Conservation (phyloP, 1,140 invertebrate species). For the Campoletis sonorensis region DNA sequence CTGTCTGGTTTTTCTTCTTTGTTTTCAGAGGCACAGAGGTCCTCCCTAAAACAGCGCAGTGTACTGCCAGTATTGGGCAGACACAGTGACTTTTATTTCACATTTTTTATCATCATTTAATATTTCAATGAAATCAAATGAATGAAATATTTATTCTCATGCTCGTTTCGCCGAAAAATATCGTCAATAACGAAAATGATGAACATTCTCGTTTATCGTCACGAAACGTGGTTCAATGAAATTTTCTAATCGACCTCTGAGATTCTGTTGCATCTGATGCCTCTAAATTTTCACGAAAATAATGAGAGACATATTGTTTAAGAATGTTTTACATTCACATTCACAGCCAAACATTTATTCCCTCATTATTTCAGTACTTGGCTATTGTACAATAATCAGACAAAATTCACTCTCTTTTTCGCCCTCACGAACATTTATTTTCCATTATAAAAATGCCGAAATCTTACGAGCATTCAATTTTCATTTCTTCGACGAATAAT, state of each 20-base stretch:
- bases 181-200: background rate
- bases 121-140: background rate
- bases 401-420: no score
- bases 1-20: slow-evolving; percentile 71
- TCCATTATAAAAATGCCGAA: no score
- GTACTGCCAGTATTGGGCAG: slow-evolving; percentile 72
- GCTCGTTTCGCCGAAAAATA: slow-evolving; percentile 1
- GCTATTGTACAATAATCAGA: no score
- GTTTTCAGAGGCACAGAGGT: slow-evolving; percentile 71
- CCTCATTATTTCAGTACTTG: no score
- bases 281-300: slow-evolving; percentile 56
- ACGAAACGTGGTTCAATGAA: no score
- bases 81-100: slow-evolving; percentile 67
- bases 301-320: no score
- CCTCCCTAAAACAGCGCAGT: slow-evolving; percentile 69
- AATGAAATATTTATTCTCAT: slow-evolving; percentile 36
- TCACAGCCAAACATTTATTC: no score
- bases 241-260: slow-evolving; percentile 31
- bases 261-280: slow-evolving; percentile 59
- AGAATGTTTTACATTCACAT: no score
- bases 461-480: no score
- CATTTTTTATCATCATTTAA: slow-evolving; percentile 41
- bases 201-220: background rate
- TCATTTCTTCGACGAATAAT: no score
- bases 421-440: no score